These are phyloP conservation scores for Microctonus hyperodae DNA, from an alignment of 2,888 invertebrate genomes.

Conservation along the genomic window DNA sequence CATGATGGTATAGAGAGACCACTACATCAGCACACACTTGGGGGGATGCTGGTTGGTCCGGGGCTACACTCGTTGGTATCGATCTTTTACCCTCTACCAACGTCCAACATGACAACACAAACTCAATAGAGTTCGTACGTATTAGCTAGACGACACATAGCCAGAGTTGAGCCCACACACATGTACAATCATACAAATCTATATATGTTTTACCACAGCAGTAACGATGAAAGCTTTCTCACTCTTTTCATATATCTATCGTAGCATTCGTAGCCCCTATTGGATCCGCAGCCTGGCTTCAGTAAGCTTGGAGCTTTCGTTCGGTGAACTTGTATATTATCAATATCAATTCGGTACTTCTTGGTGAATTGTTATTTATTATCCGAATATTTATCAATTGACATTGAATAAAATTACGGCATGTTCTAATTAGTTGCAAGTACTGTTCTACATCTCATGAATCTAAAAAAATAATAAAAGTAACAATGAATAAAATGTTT, in stretches of 20 bases:
- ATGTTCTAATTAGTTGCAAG: not conserved
- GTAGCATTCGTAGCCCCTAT: constrained; percentile 21
- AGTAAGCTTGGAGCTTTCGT: constrained; percentile 61
- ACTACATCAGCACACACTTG: constrained; percentile 19
- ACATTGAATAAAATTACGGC: not conserved
- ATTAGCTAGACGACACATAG: constrained; percentile 22
- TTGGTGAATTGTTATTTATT: not conserved
- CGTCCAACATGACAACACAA: constrained; percentile 8
- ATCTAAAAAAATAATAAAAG: no score
- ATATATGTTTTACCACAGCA: constrained; percentile 30
- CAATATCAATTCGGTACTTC: not conserved
- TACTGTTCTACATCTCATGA: no score
- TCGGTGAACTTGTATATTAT: constrained; percentile 43
- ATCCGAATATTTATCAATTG: not conserved
- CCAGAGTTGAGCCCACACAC: constrained; percentile 38
- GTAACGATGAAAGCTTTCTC: constrained; percentile 41
- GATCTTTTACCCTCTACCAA: constrained; percentile 53
- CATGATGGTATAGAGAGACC: not conserved
- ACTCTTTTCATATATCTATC: constrained; percentile 31
- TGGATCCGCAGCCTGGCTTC: constrained; percentile 49
- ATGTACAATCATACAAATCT: not conserved
- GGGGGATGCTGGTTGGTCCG: constrained; percentile 55
- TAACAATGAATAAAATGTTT: no score
- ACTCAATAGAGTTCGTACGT: not conserved
- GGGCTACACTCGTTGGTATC: constrained; percentile 55